Percentiles rank a stretch among this genome's conserved stretches.
These are phyloP conservation scores for Pseudolaguvia tuberculata DNA, from an alignment of 2,113 vertebrate species.

Conservation along the genomic window DNA sequence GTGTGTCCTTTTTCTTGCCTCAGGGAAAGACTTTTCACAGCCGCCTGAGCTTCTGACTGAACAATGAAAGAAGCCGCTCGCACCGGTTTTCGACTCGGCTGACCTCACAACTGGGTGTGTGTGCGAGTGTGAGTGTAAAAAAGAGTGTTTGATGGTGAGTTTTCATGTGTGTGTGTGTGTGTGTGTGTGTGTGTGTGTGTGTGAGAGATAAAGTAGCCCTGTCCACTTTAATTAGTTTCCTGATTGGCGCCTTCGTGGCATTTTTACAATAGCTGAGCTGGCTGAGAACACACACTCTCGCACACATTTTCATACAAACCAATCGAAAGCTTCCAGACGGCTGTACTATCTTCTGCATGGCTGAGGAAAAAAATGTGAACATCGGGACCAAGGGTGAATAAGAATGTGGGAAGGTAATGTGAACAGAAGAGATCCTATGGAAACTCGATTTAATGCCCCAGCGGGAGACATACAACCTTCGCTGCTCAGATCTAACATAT, in stretches of 20 bases:
- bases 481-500: conserved; percentile 1
- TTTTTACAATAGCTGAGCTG: conserved; percentile 9
- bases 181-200: conserved; percentile 2
- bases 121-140: conserved; percentile 41
- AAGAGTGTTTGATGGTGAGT: background rate
- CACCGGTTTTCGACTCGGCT: conserved; percentile 29
- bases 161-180: background rate
- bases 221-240: conserved; percentile 35
- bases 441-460: background rate
- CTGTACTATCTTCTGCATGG: background rate
- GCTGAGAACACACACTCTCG: background rate
- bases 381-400: background rate
- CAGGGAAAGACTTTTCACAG: conserved; percentile 66
- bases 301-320: background rate
- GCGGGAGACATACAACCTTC: background rate
- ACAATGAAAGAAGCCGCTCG: conserved; percentile 40
- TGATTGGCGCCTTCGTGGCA: conserved; percentile 4
- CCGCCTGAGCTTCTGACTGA: conserved; percentile 51
- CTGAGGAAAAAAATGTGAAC: background rate
- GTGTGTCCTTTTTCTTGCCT: conserved; percentile 55
- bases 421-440: conserved; percentile 6
- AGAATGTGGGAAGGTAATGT: conserved; percentile 14
- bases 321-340: background rate
- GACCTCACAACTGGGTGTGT: conserved; percentile 37
- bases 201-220: conserved; percentile 20